Base-by-base conservation (phyloP, 2,797 vertebrate genomes). In the Dallia pectoralis region DNA sequence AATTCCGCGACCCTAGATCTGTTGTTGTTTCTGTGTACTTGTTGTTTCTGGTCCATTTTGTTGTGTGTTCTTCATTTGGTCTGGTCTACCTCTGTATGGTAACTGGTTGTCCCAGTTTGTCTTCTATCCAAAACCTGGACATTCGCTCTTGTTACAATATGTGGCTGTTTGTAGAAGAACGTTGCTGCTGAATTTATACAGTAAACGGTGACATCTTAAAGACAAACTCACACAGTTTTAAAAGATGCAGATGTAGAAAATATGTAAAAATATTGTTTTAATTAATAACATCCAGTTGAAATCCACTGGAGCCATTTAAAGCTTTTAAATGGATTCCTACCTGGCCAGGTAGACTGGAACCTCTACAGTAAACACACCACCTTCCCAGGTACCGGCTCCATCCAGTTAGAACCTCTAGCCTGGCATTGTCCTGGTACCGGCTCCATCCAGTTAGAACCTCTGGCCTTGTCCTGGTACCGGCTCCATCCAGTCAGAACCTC, bases 41-140 rank as follows among this genome's bases (percentile, higher is more conserved):
- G n/a, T n/a, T n/a, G n/a, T n/a, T n/a, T 79, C 80, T 86, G 76
- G 86, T 59, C 80, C 83, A 89, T 77, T 87, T 84, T 91, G 3
- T 48, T 32, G 32, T 36, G 70, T 62, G 78, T 81, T 30, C 83
- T 87, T 89, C 86, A 89, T 87, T 85, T 79, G 8, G 69, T 90
- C 72, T 87, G 76, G 74, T 61, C 82, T 86, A 85, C 83, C 78
- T 75, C 74, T 69, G 75, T 36, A 36, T 3, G 33, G 7, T 36
- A 36, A 36, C 33, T 62, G 25, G 40, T 68, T 36, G 33, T 36
- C 33, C 33, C 33, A 36, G 1, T 56, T 1, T 36, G 19, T 44
- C 65, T 69, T 74, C 33, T 67, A 63, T 76, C 33, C 0, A n/a
- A 71, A 80, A 51, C 68, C 33, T 32, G 51, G 63, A 53, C 19